Evolutionary conservation across 2,113 vertebrate species (phyloP).

Genomic region (Cinclus mexicanus): DNA sequence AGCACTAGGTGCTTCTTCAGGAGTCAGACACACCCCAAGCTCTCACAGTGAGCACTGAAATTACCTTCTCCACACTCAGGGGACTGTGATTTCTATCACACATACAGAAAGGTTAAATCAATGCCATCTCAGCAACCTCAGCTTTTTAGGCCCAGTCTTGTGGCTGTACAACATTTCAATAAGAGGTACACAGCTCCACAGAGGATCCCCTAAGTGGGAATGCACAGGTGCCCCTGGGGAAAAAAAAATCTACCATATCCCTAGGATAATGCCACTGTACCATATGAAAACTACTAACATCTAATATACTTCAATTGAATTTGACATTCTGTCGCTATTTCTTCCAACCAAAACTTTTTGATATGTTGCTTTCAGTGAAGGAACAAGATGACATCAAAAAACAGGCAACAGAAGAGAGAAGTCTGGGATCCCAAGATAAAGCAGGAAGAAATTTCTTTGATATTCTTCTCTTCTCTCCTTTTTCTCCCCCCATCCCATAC

Average conservation of each 20-base stretch:
- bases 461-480: neutral
- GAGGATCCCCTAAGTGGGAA: neutral
- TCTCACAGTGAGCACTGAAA: neutral
- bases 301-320: neutral
- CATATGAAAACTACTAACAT: neutral
- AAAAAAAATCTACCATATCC: neutral
- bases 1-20: rapidly evolving
- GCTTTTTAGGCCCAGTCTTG: neutral
- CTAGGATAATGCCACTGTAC: neutral
- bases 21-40: neutral
- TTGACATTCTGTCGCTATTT: neutral
- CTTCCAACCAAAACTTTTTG: neutral
- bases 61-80: neutral
- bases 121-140: neutral
- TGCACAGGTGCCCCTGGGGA: neutral
- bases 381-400: neutral
- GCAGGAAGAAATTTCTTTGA: neutral
- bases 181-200: neutral
- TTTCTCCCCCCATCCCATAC: rapidly evolving
- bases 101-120: neutral
- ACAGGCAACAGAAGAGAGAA: neutral
- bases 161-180: neutral
- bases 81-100: neutral
- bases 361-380: neutral
- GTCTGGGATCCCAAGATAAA: neutral